Percentiles rank a stretch among this genome's conserved stretches.
phyloP scores from a whole-genome alignment of 53 echinoderm and acorn worm species.

The Paracentrotus lividus region DNA sequence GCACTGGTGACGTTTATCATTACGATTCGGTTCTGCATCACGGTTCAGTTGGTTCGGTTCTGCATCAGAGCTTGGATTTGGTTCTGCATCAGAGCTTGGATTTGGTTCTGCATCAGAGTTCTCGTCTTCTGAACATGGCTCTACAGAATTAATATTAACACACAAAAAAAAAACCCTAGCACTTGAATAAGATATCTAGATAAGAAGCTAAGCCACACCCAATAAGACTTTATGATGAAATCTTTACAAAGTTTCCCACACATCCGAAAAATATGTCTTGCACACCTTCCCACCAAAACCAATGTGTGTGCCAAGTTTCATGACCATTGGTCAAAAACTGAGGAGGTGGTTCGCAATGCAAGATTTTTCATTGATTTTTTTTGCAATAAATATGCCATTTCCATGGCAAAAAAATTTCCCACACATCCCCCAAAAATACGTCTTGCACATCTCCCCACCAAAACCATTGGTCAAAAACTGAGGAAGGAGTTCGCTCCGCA shows the following conservation, averaged over 20 bases:
- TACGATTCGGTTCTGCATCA: conserved; percentile 49
- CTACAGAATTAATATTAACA: conserved; percentile 40
- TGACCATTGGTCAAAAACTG: conserved; percentile 16
- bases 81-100: conserved; percentile 22
- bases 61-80: conserved; percentile 44
- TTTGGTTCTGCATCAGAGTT: conserved; percentile 53
- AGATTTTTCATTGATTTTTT: conserved; percentile 25
- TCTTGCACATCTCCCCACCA: conserved; percentile 33
- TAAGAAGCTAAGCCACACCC: conserved; percentile 51
- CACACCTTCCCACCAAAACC: conserved; percentile 11
- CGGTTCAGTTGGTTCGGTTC: conserved; percentile 46
- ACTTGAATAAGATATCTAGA: conserved; percentile 45
- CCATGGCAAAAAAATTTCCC: conserved; percentile 19
- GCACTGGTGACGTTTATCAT: conserved; percentile 53
- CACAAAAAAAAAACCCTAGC: conserved; percentile 36
- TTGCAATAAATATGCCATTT: conserved; percentile 25
- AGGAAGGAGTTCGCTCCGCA: conserved; percentile 37
- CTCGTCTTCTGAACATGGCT: conserved; percentile 51
- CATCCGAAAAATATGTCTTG: conserved; percentile 24
- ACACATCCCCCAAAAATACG: conserved; percentile 25
- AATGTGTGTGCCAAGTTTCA: conserved; percentile 17
- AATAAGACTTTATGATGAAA: conserved; percentile 49
- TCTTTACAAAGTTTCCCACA: conserved; percentile 14
- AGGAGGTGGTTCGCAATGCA: conserved; percentile 33
- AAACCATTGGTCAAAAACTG: conserved; percentile 18